Base-by-base conservation (phyloP, 2,888 invertebrate genomes). In the Congeria kusceri region DNA sequence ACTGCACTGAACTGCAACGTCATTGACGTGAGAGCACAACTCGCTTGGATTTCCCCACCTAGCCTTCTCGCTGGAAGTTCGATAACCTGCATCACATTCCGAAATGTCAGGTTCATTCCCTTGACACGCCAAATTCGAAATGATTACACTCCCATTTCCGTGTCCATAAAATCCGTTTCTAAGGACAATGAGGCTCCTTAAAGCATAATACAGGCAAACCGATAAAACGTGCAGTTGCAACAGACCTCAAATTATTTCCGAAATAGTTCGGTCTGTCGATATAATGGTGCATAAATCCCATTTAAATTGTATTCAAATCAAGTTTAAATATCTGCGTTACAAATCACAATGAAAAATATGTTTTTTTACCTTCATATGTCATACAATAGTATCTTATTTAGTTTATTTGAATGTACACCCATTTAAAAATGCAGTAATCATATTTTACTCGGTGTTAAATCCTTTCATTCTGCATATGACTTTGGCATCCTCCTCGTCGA, bases 51-150 rank as follows among this genome's bases (percentile, higher is more conserved):
- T 59, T 25, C 27, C 46, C 68, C 68, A 75, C 3, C 70, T 2
- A 62, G 61, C 11, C 67, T 67, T 67, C 46, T 29, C 74, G 67
- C n/a, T 74, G 44, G 7, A 74, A 29, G 5, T 57, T 9, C 70
- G 39, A 20, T 32, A 20, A 39, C 63, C 39, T 13, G 63, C 56
- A 23, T 11, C 27, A 44, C 75, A 75, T 32, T 68, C 75, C 1
- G 75, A 75, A 46, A 75, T 58, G 63, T 75, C 75, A 9, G 44
- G 62, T 57, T 75, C 75, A 44, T 46, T 20, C 3, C 68, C 68
- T 11, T 15, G 32, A 64, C 75, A 75, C 4, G 27, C 15, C 7
- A 75, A 32, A 18, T 75, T 2, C 5, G 75, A 75, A 28, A 75
- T 69, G 3, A 29, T 29, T n/a, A 64, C 59, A 4, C 57, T 59